Evolutionary conservation across 2,888 invertebrate genomes (phyloP), one percentile per base, ranked within the genome.

Genomic region (Platycheirus rosarum): DNA sequence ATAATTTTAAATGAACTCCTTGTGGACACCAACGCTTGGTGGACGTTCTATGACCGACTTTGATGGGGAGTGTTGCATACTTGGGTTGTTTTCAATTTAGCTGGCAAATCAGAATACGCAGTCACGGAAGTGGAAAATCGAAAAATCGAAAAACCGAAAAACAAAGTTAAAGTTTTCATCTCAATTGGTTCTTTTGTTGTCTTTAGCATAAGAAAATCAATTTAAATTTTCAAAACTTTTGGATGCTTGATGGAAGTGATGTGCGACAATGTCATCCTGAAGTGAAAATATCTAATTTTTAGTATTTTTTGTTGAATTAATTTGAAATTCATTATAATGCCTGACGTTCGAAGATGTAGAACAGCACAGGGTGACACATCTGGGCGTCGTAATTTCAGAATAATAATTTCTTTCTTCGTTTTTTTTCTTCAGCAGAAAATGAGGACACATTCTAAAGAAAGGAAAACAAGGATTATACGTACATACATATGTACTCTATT

Each of bases 61-160:
- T n/a, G 16, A 23, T 26, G 11, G 13, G 18, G 7, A 49, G 44
- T 49, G 40, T 11, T 69, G 57, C 69, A 69, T 44, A 32, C 8
- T 32, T 32, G n/a, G n/a, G 3, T n/a, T 13, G 13, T 26, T 7
- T 14, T n/a, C 14, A 46, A 42, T 51, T 40, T 13, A 20, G 16
- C 37, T 20, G 35, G 9, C 37, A 48, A 70, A 51, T 32, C 62
- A n/a, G 35, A 51, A 69, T 62, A 16, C 69, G 26, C 62, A 69
- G 20, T 18, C 51, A 70, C 70, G 62, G 70, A 76, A 70, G 76
- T 63, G 63, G 55, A 70, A 76, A 76, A 70, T 76, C 70, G 76
- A 76, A 76, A 69, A 69, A 46, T 55, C 20, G n/a, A n/a, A n/a
- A n/a, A n/a, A n/a, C n/a, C n/a, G n/a, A n/a, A 63, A 63, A 76